Conservation (phyloP, 2,888 invertebrate species). For the Heliconius ismenius region DNA sequence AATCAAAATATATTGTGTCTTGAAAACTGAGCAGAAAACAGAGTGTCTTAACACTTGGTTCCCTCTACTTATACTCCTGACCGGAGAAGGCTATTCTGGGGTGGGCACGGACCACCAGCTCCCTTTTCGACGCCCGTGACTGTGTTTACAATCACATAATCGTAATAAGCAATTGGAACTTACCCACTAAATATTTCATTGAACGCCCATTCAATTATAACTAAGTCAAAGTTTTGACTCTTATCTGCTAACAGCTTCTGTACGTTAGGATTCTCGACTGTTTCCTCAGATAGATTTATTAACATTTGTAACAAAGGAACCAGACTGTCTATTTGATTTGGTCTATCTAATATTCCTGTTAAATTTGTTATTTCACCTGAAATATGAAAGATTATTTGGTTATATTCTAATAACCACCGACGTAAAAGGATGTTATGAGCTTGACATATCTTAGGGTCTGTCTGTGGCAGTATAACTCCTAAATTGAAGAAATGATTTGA, state of each 20-base stretch:
- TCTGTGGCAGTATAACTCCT: background rate
- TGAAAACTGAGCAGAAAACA: too few species aligned
- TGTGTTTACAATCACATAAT: too few species aligned
- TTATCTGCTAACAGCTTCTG: conserved; percentile 50
- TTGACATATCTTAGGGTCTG: too few species aligned
- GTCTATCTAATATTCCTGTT: conserved; percentile 19
- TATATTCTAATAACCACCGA: too few species aligned
- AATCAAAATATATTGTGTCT: too few species aligned
- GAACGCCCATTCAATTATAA: conserved; percentile 55
- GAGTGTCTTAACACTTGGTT: too few species aligned
- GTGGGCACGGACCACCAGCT: too few species aligned
- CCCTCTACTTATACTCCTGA: fast-evolving
- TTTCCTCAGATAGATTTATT: conserved; percentile 25
- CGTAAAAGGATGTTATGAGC: too few species aligned
- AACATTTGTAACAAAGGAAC: conserved; percentile 6
- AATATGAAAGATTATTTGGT: background rate
- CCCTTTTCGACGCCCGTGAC: too few species aligned
- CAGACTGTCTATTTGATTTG: conserved; percentile 9
- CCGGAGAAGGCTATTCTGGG: too few species aligned
- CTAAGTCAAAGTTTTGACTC: conserved; percentile 53
- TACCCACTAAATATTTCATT: conserved; percentile 56
- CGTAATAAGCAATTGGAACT: conserved; percentile 19
- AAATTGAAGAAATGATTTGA: background rate
- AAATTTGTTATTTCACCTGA: conserved; percentile 16
- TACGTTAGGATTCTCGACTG: conserved; percentile 37